Evolutionary conservation across 2,797 vertebrate genomes (phyloP).

Genomic region (Sylvilagus floridanus): DNA sequence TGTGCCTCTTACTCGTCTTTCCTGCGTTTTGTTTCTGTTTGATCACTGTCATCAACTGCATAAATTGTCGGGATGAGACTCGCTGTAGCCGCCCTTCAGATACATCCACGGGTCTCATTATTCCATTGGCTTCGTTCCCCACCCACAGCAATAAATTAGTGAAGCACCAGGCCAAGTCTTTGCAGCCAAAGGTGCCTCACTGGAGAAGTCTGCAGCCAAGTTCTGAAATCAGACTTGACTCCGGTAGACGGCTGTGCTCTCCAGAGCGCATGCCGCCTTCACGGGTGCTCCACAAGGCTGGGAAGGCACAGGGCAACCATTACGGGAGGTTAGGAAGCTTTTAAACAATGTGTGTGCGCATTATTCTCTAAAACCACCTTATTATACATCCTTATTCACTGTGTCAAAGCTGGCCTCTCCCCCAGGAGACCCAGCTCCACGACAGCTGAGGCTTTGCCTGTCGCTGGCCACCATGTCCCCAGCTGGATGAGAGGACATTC

Average conservation of each 20-base stretch:
- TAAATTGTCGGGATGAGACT: too few relatives aligned
- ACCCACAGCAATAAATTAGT: background rate
- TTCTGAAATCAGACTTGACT: background rate
- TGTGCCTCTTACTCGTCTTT: background rate
- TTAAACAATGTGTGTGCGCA: too few relatives aligned
- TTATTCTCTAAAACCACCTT: background rate
- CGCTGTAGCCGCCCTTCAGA: too few relatives aligned
- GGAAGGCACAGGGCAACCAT: too few relatives aligned
- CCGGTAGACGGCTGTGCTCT: too few relatives aligned
- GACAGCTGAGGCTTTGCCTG: background rate
- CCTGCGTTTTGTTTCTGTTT: background rate
- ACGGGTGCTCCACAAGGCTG: background rate
- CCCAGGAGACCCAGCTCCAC: background rate
- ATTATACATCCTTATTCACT: background rate
- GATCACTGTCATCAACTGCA: too few relatives aligned
- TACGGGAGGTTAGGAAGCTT: too few relatives aligned
- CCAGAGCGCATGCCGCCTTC: too few relatives aligned
- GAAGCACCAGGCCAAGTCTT: background rate
- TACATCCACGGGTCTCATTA: too few relatives aligned
- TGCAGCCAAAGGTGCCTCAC: too few relatives aligned
- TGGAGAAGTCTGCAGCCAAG: accelerated
- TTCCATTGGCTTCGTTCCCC: background rate
- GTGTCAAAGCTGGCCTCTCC: background rate
- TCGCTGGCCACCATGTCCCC: accelerated
- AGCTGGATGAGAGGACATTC: background rate